Base-by-base conservation (phyloP, 2,888 invertebrate species). In the Sycophila texana region DNA sequence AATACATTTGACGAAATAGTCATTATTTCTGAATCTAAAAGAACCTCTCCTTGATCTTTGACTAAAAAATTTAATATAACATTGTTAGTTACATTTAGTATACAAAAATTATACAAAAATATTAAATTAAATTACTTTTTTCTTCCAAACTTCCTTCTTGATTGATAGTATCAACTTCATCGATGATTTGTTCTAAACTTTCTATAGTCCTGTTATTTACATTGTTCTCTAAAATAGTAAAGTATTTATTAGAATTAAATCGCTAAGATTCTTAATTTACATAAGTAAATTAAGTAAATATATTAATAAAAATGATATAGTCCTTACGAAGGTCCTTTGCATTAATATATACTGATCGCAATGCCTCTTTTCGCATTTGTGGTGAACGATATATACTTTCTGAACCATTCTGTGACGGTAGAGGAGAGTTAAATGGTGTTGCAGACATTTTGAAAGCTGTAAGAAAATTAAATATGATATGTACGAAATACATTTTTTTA, bases 21-120 rank as follows among this genome's bases (percentile, higher is more conserved):
- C 85, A 90, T 87, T 39, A 89, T 84, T 83, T 87, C 85, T 2
- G 90, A 89, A 82, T 90, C 90, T 74, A 90, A 74, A 20, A 90
- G 78, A 30, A 90, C 83, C 77, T 88, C 88, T 61, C 87, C 88
- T 58, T 87, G 88, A 82, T 85, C 83, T 22, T 83, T 79, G 14
- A 84, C 88, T 87, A 20, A 70, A 70, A 63, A 30, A 55, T 49
- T 30, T 51, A 61, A 13, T 51, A 60, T 5, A 13, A 65, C 68
- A 26, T 39, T 20, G 1, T 67, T 14, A 77, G n/a, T 47, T 12
- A 26, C n/a, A 58, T 65, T 18, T 68, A 22, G 55, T 65, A 51
- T 14, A 39, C 30, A 20, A 66, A 61, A 5, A 26, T 26, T 18
- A 81, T 68, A 63, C 18, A 51, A 20, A 67, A 51, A 55, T 49